Evolutionary conservation across 64 coral and sea anemone species (phyloP).

Genomic region (Actinia equina): DNA sequence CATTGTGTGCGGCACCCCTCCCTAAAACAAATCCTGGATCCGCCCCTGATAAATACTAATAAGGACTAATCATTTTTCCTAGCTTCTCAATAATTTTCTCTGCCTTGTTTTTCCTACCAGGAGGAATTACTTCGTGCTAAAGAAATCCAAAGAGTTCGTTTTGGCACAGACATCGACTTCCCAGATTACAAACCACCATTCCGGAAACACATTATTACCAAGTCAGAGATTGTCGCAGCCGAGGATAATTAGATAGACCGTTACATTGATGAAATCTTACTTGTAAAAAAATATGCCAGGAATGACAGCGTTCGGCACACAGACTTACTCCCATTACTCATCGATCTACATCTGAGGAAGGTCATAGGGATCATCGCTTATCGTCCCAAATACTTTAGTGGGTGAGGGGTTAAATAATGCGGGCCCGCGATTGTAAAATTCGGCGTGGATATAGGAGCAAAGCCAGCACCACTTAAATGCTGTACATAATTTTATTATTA

Average conservation of each 20-base stretch:
- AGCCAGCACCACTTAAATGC: no score
- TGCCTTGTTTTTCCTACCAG: not conserved
- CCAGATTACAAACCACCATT: conserved; percentile 79
- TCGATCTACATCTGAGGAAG: no score
- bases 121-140: conserved; percentile 65
- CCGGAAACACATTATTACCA: conserved; percentile 75
- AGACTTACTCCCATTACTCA: not conserved
- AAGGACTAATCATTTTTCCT: no score
- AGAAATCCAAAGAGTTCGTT: conserved; percentile 65
- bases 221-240: conserved; percentile 57
- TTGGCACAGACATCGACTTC: conserved; percentile 83
- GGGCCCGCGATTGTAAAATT: no score
- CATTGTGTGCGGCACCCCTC: no score
- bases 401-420: no score
- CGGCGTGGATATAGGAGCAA: no score
- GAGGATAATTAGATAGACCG: conserved; percentile 38
- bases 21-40: no score
- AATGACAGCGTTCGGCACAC: not conserved
- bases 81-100: no score
- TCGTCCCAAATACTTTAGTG: not conserved
- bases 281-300: not conserved
- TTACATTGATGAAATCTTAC: not conserved
- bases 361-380: no score
- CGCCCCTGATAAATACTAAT: no score
- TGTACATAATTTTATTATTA: no score